Base-by-base conservation (phyloP, 2,888 invertebrate species). In the Alviniconcha strummeri region DNA sequence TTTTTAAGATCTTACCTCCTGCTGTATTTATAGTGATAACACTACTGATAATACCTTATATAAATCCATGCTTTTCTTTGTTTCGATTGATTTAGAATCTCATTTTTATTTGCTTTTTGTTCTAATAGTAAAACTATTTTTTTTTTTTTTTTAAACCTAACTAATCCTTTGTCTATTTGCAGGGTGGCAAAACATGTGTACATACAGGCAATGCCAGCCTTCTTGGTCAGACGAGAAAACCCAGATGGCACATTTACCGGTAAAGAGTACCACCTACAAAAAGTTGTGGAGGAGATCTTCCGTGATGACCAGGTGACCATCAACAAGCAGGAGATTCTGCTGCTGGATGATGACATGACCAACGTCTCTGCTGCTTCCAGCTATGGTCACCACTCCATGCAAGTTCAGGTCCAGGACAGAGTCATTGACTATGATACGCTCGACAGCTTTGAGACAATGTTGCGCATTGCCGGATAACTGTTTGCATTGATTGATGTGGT, bases 261-360 rank as follows among this genome's bases (percentile, higher is more conserved):
- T 19, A 78, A 78, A 52, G 78, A 64, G 57, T 64, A 57, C 57
- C 78, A 78, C 64, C 15, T 78, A 13, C 78, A 78, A 52, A 78
- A 78, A 11, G 78, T 78, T 13, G 60, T 78, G 36, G 78, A 19
- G 36, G 78, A 78, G 11, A 64, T 78, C n/a, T 6, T 52, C 52
- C 60, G 57, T 19, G 78, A 78, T 11, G 9, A 78, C 5, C 60
- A 64, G 78, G 78, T 78, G 60, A 78, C 78, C 15, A 78, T 78
- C 13, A 57, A 78, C 78, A 78, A 78, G 78, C 36, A 15, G 9
- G 86, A 86, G 57, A 84, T 86, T 19, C 54, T 86, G 67, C 74
- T 86, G n/a, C 81, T 86, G 85, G 86, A 86, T 55, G 86, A 86
- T 81, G 86, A 86, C 79, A 81, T 85, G 77, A 78, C 81, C 82